Evolutionary conservation across 2,797 vertebrate genomes (phyloP).

Genomic region (Sphenodon punctatus): DNA sequence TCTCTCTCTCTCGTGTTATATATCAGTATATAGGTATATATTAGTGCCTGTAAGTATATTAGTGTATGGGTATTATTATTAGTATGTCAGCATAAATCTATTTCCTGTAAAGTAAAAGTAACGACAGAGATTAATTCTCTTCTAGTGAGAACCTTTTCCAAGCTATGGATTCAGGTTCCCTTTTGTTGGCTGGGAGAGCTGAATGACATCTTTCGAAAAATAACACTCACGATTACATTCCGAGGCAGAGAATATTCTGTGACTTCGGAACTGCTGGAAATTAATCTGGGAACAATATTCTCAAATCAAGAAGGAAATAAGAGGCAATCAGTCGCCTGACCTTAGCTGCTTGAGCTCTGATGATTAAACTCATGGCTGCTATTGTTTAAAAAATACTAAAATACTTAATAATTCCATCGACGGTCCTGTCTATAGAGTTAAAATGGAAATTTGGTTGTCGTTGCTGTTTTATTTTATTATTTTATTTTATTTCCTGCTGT

Average conservation of each 20-base stretch:
- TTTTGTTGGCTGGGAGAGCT: not conserved
- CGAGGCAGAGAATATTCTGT: slow-evolving; percentile 26
- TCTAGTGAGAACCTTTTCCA: not conserved
- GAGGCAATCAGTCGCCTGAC: slow-evolving; percentile 54
- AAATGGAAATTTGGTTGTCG: slow-evolving; percentile 46
- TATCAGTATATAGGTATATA: too few species aligned
- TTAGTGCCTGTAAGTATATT: too few species aligned
- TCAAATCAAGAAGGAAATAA: slow-evolving; percentile 54
- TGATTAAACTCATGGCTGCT: slow-evolving; percentile 71
- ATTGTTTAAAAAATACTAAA: slow-evolving; percentile 61
- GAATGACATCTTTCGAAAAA: not conserved
- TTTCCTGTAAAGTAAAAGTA: slow-evolving; percentile 4
- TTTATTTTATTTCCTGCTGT: not conserved
- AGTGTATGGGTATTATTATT: too few species aligned
- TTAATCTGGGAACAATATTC: slow-evolving; percentile 59
- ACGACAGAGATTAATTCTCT: not conserved
- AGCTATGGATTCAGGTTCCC: slow-evolving; percentile 14
- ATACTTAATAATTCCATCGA: slow-evolving; percentile 48
- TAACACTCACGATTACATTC: not conserved
- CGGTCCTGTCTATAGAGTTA: slow-evolving; percentile 45
- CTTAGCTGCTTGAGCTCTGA: slow-evolving; percentile 75
- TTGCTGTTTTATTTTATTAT: not conserved
- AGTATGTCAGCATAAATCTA: too few species aligned
- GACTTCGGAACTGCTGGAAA: slow-evolving; percentile 50
- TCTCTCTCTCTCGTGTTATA: too few species aligned